Percentiles rank a stretch among this genome's conserved stretches.
These are phyloP conservation scores for Scaptomyza hsui DNA, from an alignment of 1,140 invertebrate species.

Conservation along the genomic window DNA sequence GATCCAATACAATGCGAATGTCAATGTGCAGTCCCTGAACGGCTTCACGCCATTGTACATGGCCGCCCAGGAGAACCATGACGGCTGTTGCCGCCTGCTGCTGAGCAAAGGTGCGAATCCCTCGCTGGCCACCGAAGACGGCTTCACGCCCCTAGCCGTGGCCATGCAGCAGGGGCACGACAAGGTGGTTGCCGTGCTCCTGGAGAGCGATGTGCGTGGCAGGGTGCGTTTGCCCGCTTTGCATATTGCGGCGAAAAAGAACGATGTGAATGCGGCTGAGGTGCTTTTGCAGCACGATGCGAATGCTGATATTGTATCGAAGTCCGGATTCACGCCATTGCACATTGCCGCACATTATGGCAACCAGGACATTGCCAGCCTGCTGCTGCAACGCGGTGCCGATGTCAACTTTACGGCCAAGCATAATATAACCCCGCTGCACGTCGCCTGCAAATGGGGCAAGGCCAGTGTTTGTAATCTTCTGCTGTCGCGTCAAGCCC, in stretches of 20 bases:
- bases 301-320: conserved; percentile 97
- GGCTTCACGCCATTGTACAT: conserved; percentile 99
- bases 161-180: conserved; percentile 99
- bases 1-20: conserved; percentile 94
- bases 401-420: conserved; percentile 98
- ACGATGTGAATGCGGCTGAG: conserved; percentile 97
- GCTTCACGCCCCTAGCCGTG: conserved; percentile 98
- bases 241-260: conserved; percentile 99
- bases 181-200: conserved; percentile 96
- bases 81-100: conserved; percentile 96
- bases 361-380: conserved; percentile 96
- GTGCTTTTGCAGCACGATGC: conserved; percentile 97
- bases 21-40: conserved; percentile 98
- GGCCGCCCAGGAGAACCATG: conserved; percentile 99
- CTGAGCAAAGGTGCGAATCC: conserved; percentile 97
- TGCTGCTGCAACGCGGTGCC: conserved; percentile 95
- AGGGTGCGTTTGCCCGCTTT: conserved; percentile 95
- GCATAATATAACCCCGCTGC: conserved; percentile 95
- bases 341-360: conserved; percentile 99
- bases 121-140: conserved; percentile 97
- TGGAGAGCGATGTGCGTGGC: conserved; percentile 97
- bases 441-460: conserved; percentile 88
- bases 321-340: conserved; percentile 98
- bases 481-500: conserved; percentile 93
- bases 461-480: conserved; percentile 90